These are phyloP conservation scores for Hemaris fuciformis DNA, from an alignment of 2,888 invertebrate genomes.

Conservation along the genomic window DNA sequence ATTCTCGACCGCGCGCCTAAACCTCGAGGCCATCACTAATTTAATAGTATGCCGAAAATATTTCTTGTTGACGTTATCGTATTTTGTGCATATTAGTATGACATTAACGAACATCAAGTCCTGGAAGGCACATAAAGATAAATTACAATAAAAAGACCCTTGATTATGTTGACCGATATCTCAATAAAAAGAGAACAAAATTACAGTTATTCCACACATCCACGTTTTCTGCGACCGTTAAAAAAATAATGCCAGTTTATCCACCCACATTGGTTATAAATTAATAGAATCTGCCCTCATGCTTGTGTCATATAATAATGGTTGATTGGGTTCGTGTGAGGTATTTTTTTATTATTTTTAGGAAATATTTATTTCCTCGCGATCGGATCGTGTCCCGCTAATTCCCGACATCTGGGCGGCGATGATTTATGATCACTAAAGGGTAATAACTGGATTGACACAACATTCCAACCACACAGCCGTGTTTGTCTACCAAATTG, in stretches of 20 bases:
- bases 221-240: constrained; percentile 54
- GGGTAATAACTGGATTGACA: constrained; percentile 52
- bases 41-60: too few relatives aligned
- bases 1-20: too few relatives aligned
- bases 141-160: constrained; percentile 16
- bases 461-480: constrained; percentile 9
- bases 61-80: too few relatives aligned
- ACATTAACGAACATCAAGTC: background rate
- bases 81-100: background rate
- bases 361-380: constrained; percentile 56
- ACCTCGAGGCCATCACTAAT: too few relatives aligned
- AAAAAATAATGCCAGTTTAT: constrained; percentile 76
- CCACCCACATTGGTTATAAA: constrained; percentile 81
- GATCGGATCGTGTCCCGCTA: constrained; percentile 57
- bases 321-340: constrained; percentile 76
- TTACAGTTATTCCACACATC: constrained; percentile 59
- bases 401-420: constrained; percentile 61
- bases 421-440: constrained; percentile 62
- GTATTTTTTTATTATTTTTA: constrained; percentile 77
- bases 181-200: constrained; percentile 66
- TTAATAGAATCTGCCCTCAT: constrained; percentile 80
- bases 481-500: constrained; percentile 4
- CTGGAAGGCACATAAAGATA: background rate
- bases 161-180: constrained; percentile 48
- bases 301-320: constrained; percentile 73